Conservation (phyloP, 2,888 invertebrate genomes). For the Adelognathus sp. region DNA sequence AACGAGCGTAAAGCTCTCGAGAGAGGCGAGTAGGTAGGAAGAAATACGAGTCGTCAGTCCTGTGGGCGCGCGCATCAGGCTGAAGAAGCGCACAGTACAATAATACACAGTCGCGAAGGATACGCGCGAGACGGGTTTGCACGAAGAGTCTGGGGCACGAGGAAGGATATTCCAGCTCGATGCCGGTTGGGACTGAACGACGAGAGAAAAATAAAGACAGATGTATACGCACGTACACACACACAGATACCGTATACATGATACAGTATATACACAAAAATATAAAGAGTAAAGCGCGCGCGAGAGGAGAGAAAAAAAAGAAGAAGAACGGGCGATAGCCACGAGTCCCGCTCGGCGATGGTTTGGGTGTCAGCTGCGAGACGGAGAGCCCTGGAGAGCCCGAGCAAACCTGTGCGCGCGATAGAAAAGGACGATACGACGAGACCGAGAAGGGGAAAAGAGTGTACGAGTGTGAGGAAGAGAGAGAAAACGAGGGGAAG, state of each 20-base stretch:
- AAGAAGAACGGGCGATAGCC: slow-evolving; percentile 34
- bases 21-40: slow-evolving; percentile 48
- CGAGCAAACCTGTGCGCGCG: slow-evolving; percentile 54
- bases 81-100: slow-evolving; percentile 9
- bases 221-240: not conserved
- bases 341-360: slow-evolving; percentile 22
- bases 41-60: slow-evolving; percentile 71
- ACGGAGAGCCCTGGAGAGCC: slow-evolving; percentile 68
- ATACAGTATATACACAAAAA: not conserved
- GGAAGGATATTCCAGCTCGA: slow-evolving; percentile 70
- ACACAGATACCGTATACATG: not conserved
- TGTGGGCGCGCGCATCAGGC: slow-evolving; percentile 60
- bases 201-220: slow-evolving; percentile 41
- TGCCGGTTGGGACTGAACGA: slow-evolving; percentile 51
- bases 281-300: slow-evolving; percentile 12
- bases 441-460: slow-evolving; percentile 18
- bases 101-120: slow-evolving; percentile 39
- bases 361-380: slow-evolving; percentile 78
- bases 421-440: slow-evolving; percentile 54
- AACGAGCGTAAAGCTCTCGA: slow-evolving; percentile 15
- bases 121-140: slow-evolving; percentile 35
- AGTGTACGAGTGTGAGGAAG: slow-evolving; percentile 56
- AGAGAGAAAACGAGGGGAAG: slow-evolving; percentile 40
- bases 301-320: slow-evolving; percentile 24
- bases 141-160: slow-evolving; percentile 69